A percentile compares a stretch with the other conserved stretches of the same genome.
phyloP scores from a whole-genome alignment of 2,113 vertebrate genomes.

The Galemys pyrenaicus region DNA sequence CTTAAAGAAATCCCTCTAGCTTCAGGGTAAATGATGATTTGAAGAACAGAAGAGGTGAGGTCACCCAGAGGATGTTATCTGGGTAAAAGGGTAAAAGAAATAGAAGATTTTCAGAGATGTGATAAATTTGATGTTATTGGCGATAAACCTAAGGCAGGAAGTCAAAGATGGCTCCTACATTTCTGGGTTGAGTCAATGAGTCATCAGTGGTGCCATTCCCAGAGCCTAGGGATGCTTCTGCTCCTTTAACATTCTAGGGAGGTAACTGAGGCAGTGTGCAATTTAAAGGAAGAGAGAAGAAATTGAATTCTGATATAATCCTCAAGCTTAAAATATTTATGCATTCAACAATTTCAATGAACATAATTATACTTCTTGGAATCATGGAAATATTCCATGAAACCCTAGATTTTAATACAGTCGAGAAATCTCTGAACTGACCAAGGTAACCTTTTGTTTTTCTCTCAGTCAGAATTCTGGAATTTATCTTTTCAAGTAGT shows the following conservation, averaged over 20 bases:
- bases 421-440: slow-evolving; percentile 25
- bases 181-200: not conserved
- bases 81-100: not conserved
- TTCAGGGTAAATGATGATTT: not conserved
- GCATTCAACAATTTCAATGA: not conserved
- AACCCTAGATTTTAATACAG: not conserved
- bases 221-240: not conserved
- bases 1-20: not conserved
- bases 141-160: not conserved
- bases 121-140: not conserved
- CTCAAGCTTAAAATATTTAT: slow-evolving; percentile 7
- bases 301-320: not conserved
- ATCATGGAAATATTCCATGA: not conserved
- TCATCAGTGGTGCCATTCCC: not conserved
- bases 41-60: not conserved
- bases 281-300: not conserved
- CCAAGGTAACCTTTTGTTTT: not conserved
- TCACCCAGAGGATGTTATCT: not conserved
- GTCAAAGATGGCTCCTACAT: not conserved
- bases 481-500: not conserved
- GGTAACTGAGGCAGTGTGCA: not conserved
- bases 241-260: not conserved
- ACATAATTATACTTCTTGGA: slow-evolving; percentile 10
- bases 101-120: not conserved
- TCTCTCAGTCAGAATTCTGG: not conserved